Percentiles rank a stretch among this genome's conserved stretches.
These are phyloP conservation scores for Ciconia maguari DNA, from an alignment of 2,113 vertebrate genomes.

Conservation along the genomic window DNA sequence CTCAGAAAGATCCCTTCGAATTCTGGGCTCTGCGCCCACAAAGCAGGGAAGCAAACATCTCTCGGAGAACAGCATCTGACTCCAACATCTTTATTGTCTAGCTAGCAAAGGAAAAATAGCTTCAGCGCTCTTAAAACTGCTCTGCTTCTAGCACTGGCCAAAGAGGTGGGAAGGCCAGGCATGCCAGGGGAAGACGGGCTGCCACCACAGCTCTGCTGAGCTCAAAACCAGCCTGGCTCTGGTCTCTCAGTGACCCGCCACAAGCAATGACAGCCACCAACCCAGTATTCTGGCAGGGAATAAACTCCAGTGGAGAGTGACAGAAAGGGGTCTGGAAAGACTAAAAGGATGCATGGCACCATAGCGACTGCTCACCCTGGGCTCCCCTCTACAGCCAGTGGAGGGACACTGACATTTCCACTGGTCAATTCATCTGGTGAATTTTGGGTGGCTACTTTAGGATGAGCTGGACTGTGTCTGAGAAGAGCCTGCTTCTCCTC, in stretches of 20 bases:
- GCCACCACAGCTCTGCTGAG: background rate
- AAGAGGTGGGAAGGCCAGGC: background rate
- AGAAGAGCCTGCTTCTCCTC: background rate
- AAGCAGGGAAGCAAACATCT: background rate
- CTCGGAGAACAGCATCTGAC: background rate
- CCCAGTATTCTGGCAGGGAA: background rate
- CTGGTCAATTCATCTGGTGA: background rate
- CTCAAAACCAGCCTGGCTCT: background rate
- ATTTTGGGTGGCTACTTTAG: background rate
- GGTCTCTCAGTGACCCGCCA: background rate
- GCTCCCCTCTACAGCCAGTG: background rate
- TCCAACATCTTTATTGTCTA: background rate
- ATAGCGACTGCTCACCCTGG: background rate
- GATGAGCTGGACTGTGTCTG: background rate
- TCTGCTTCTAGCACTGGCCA: rapidly evolving
- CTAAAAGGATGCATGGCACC: background rate
- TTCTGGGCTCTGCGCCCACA: constrained; percentile 34
- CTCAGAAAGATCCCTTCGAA: background rate
- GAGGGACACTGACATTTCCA: background rate
- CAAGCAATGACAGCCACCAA: background rate
- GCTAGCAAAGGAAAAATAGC: background rate
- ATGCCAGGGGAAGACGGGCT: background rate
- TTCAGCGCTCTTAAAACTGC: background rate
- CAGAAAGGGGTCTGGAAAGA: background rate
- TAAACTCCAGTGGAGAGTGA: background rate